These are phyloP conservation scores for Dolichallabes microphthalmus DNA, from an alignment of 2,113 vertebrate species.

Conservation along the genomic window DNA sequence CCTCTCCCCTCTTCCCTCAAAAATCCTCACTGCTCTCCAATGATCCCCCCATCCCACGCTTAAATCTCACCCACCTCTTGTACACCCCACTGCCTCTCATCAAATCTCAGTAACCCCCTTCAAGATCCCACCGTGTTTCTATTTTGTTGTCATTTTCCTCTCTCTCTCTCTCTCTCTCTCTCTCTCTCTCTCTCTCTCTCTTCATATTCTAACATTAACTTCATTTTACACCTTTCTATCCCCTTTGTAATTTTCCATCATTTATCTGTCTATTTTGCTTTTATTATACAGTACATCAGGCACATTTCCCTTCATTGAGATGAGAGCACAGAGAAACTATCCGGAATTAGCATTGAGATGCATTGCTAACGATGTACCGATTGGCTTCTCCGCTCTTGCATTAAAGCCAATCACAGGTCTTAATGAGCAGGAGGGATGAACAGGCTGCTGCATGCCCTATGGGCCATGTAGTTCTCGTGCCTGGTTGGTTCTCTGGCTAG, in stretches of 20 bases:
- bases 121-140: neutral
- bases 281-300: neutral
- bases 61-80: slow-evolving; percentile 37
- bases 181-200: slow-evolving; percentile 23
- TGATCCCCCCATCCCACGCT: slow-evolving; percentile 22
- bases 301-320: neutral
- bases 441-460: neutral
- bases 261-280: neutral
- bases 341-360: neutral
- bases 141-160: neutral
- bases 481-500: slow-evolving; percentile 22
- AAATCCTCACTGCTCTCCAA: slow-evolving; percentile 8
- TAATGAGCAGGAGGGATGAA: neutral
- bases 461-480: neutral
- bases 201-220: slow-evolving; percentile 7
- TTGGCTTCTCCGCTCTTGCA: neutral
- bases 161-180: slow-evolving; percentile 34
- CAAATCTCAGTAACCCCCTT: slow-evolving; percentile 36
- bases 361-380: slow-evolving; percentile 10
- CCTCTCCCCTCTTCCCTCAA: neutral
- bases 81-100: slow-evolving; percentile 33
- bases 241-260: neutral
- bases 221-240: neutral
- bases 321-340: neutral
- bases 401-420: slow-evolving; percentile 15